Evolutionary conservation across 92 coral and sea anemone species (phyloP), one percentile per base, ranked within the genome.

Genomic region (Paragorgia papillata): DNA sequence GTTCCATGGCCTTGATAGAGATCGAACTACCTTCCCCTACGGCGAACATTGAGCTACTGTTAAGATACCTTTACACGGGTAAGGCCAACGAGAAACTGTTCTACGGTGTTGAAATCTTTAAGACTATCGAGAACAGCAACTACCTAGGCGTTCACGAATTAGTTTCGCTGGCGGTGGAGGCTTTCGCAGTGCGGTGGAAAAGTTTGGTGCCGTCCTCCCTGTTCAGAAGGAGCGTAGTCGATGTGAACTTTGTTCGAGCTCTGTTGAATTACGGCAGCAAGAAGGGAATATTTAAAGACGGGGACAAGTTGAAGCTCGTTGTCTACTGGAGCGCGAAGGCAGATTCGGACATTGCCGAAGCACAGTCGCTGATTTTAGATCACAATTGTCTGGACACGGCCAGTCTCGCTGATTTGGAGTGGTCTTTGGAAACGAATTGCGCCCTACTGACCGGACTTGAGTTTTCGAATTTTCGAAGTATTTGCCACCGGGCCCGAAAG

Each of bases 171-270:
- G 89, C 99, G 9, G 97, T 92, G 2, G 78, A 77, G 59, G 89
- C 85, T 1, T 91, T 95, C 70, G 97, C 97, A 20, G 83, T 82
- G 58, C 79, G 82, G 32, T 95, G 99, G 99, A 90, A 93, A 68
- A 86, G 92, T 12, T 79, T 91, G 18, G 87, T 93, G 50, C 50
- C 79, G 70, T 89, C 93, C 41, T 81, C 92, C 14, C 80, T 87
- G 75, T 95, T 95, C 39, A 79, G 90, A 14, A 85, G 98, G 51
- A 91, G 97, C 26, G 68, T 95, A 37, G 82, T 95, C 53, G 92
- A 91, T 66, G 85, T 86, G 24, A 86, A 83, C 46, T 91, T 95
- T 41, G 85, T 95, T 65, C 85, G 82, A 57, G 76, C 88, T 39
- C 79, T 89, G 65, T 85, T 95, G 32, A 90, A 95, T 50, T 82